Conservation (phyloP, 1,140 invertebrate genomes). For the Heliconius himera region DNA sequence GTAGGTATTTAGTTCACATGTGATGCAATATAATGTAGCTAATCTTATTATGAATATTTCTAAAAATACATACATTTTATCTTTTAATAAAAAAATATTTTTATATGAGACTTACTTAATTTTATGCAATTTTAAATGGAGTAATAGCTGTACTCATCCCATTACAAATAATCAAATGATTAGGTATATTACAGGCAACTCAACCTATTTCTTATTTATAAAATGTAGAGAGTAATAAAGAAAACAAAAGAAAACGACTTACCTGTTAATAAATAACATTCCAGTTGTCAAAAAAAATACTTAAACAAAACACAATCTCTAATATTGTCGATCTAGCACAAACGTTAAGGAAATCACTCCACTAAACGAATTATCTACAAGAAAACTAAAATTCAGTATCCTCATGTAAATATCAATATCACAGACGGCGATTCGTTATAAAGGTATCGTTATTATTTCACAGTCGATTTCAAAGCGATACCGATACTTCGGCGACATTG, state of each 20-base stretch:
- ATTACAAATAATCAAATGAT: too few species aligned
- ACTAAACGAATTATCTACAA: constrained; percentile 58
- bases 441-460: constrained; percentile 51
- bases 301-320: constrained; percentile 43
- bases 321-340: constrained; percentile 41
- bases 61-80: neutral
- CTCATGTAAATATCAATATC: constrained; percentile 65
- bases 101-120: neutral
- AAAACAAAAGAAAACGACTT: constrained; percentile 24
- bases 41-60: neutral
- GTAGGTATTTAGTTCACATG: neutral
- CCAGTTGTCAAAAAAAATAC: constrained; percentile 31
- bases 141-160: neutral
- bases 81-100: too few species aligned
- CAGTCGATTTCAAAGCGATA: constrained; percentile 38
- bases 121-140: neutral
- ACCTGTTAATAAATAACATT: constrained; percentile 45
- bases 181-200: neutral
- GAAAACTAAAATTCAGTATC: constrained; percentile 61
- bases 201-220: neutral
- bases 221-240: neutral
- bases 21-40: neutral
- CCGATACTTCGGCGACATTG: constrained; percentile 53
- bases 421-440: constrained; percentile 75
- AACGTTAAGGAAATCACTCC: constrained; percentile 57